Base-by-base conservation (phyloP, 2,888 invertebrate genomes). In the Laspeyria flexula region DNA sequence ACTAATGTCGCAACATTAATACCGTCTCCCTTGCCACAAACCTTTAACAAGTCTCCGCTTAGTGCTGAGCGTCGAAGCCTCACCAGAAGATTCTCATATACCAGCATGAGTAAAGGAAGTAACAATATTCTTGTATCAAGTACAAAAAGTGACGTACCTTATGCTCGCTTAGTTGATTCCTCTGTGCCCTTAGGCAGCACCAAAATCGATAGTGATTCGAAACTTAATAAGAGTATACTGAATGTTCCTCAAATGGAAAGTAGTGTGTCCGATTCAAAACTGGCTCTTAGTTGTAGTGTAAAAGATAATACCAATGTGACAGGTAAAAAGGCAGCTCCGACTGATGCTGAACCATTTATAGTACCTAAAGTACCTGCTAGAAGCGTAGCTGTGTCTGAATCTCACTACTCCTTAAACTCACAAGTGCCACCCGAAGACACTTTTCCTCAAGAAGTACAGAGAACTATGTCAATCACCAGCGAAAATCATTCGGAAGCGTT, bases 401-500 rank as follows among this genome's bases (percentile, higher is more conserved):
- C 95, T 1, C 94, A 94, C 69, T 95, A 95, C 72, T 95, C 95
- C 0, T 80, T 95, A 0, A 94, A 94, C 53, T 92, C 93, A 0
- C 93, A 94, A 70, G 73, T 75, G 10, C 93, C 93, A 31, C 93
- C 93, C 0, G 95, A 95, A 38, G 95, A 95, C 58, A 83, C 88
- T 21, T 65, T 94, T 4, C 90, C 93, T 25, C 93, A 94, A 68
- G 95, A 95, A 84, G 95, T 95, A 0, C 96, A 97, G 83, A 93
- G 97, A 70, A 97, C 97, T 0, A 95, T 96, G 76, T 97, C 97
- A 0, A 95, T 97, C 79, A 96, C 96, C 0, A 97, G 97, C 54
- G 97, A 97, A 83, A 97, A 97, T 82, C 97, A 96, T 71, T 97
- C 97, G 0, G 98, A 98, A 85, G 96, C 96, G 43, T 98, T 98